Evolutionary conservation across 2,797 vertebrate genomes (phyloP), one percentile per base, ranked within the genome.

Genomic region (Rhyacichthys aspro): DNA sequence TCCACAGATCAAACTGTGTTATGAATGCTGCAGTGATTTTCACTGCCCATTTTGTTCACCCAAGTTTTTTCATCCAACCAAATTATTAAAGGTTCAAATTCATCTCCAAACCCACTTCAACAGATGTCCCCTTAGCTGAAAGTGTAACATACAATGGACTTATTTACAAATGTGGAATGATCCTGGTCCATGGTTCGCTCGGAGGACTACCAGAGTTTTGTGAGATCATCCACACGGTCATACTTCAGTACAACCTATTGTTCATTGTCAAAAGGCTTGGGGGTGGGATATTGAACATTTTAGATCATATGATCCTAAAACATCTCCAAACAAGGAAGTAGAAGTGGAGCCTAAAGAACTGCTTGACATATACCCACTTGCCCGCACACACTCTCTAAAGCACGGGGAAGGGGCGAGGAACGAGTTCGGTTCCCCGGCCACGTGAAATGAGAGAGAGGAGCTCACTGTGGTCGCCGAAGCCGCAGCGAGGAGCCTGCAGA

Each of bases 21-120:
- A 23, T 33, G 46, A 49, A 12, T 49, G 46, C 32, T 49, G 46
- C 46, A 49, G 9, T 9, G 3, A 49, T 49, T 49, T 33, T 16
- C 46, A 49, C 46, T 49, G 46, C 11, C 46, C 46, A 2, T 34
- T 49, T 16, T 49, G 46, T 49, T 12, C 28, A 14, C 28, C 46
- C 19, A 49, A 33, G 16, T 34, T 9, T 8, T 33, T 34, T 12
- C 46, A 15, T 14, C 46, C 46, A 23, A 5, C 7, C 5, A 8
- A n/a, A 34, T 15, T 32, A n/a, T 19, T 18, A 12, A 49, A 16
- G 28, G 14, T n/a, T 10, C 19, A 49, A 16, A 5, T 9, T 7
- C 46, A 47, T 47, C 19, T 47, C 23, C 23, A 49, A 32, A 16
- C 5, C 15, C 46, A 49, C n/a, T 34, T 15, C 9, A 33, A 49